A percentile compares a stretch with the other conserved stretches of the same genome.
phyloP scores from a whole-genome alignment of 2,797 vertebrate genomes.

The Thripadectes ignobilis region DNA sequence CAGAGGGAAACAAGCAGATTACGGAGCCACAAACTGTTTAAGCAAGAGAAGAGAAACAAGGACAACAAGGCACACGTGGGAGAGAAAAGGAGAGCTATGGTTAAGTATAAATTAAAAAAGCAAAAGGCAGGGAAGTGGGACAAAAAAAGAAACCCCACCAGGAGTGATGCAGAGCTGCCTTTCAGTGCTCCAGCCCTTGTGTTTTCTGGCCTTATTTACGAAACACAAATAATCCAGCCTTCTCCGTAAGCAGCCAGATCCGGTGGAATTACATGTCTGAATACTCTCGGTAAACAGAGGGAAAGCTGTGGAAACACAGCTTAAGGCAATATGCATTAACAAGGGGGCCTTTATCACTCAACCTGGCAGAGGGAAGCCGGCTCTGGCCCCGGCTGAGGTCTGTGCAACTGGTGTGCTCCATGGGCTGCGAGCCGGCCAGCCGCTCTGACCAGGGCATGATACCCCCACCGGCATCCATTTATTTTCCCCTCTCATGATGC shows the following conservation, averaged over 20 bases:
- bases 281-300: constrained; percentile 14
- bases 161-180: background rate
- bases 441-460: fast-evolving
- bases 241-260: constrained; percentile 46
- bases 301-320: constrained; percentile 55
- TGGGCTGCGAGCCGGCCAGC: fast-evolving
- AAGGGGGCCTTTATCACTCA: constrained; percentile 41
- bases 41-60: background rate
- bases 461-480: background rate
- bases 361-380: background rate
- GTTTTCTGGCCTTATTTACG: constrained; percentile 56
- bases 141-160: background rate
- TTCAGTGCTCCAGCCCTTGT: background rate
- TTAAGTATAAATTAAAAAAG: background rate
- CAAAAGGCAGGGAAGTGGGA: background rate
- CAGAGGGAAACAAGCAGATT: background rate
- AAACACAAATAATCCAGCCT: constrained; percentile 59
- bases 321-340: constrained; percentile 10
- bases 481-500: fast-evolving
- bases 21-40: fast-evolving
- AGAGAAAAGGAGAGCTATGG: background rate
- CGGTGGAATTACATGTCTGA: constrained; percentile 58
- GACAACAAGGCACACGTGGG: fast-evolving
- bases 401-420: fast-evolving
- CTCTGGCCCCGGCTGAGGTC: background rate